These are phyloP conservation scores for Margarornis squamiger DNA, from an alignment of 2,797 vertebrate species.

Conservation along the genomic window DNA sequence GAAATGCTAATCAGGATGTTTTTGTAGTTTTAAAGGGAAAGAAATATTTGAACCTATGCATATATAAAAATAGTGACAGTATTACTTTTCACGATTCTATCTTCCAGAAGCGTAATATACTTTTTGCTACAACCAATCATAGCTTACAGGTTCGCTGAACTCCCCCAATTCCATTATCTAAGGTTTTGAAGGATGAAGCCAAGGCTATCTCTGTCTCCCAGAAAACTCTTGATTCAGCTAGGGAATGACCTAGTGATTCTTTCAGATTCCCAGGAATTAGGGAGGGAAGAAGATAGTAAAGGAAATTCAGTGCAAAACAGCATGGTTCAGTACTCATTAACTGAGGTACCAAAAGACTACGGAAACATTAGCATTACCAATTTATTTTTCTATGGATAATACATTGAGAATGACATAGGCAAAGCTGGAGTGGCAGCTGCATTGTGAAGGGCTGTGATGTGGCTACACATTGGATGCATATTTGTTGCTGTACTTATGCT, in stretches of 20 bases:
- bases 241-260: neutral
- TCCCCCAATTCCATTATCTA: neutral
- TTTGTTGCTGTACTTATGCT: neutral
- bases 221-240: neutral
- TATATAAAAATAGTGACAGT: neutral
- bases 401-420: neutral
- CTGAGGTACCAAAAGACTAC: neutral
- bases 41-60: neutral
- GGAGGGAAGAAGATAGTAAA: neutral
- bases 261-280: neutral
- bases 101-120: neutral
- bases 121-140: neutral
- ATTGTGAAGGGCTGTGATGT: neutral
- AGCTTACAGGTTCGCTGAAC: neutral
- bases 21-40: neutral
- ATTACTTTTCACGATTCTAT: neutral
- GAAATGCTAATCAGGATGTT: neutral
- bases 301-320: neutral
- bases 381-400: neutral
- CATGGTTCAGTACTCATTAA: neutral
- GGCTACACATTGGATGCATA: neutral
- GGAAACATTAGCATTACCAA: neutral
- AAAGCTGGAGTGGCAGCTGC: neutral
- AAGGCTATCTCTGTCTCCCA: neutral
- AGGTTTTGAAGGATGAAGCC: neutral